Conservation (phyloP, 2,888 invertebrate species). For the Cremastobaeus sp. region DNA sequence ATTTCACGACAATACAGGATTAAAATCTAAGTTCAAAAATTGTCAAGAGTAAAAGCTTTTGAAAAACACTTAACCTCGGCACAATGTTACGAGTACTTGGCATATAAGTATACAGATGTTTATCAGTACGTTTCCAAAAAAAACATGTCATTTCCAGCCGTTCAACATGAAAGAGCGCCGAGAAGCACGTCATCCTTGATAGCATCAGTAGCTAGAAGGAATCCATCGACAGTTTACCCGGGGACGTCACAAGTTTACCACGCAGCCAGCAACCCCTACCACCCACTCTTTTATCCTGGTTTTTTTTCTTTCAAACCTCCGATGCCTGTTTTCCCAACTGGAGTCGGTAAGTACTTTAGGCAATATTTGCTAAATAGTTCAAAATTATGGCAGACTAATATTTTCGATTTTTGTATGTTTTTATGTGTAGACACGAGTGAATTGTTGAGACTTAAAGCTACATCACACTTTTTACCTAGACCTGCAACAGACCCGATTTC, state of each 20-base stretch:
- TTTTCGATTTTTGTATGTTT: constrained; percentile 2
- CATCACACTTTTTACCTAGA: constrained; percentile 79
- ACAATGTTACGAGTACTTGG: constrained; percentile 45
- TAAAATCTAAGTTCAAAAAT: too few species aligned
- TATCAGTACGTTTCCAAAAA: constrained; percentile 57
- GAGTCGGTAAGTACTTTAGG: constrained; percentile 67
- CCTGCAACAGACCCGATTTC: constrained; percentile 75
- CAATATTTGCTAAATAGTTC: too few species aligned
- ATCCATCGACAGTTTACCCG: constrained; percentile 73
- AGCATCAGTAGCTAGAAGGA: constrained; percentile 79
- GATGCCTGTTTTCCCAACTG: constrained; percentile 69
- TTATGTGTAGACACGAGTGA: constrained; percentile 59
- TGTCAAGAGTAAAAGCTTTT: too few species aligned
- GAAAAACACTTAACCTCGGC: too few species aligned
- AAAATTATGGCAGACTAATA: too few species aligned
- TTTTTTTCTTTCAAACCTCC: constrained; percentile 75
- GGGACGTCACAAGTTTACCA: constrained; percentile 75
- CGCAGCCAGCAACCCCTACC: constrained; percentile 70
- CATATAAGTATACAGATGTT: constrained; percentile 51
- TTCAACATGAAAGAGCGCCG: constrained; percentile 94
- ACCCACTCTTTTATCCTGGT: constrained; percentile 75
- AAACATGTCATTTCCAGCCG: constrained; percentile 83
- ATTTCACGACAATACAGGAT: too few species aligned
- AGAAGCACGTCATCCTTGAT: constrained; percentile 79
- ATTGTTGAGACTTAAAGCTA: constrained; percentile 61